Percentiles rank a stretch among this genome's conserved stretches.
Evolutionary conservation across 2,113 vertebrate species (phyloP).

Genomic region (Apeltes quadracus): DNA sequence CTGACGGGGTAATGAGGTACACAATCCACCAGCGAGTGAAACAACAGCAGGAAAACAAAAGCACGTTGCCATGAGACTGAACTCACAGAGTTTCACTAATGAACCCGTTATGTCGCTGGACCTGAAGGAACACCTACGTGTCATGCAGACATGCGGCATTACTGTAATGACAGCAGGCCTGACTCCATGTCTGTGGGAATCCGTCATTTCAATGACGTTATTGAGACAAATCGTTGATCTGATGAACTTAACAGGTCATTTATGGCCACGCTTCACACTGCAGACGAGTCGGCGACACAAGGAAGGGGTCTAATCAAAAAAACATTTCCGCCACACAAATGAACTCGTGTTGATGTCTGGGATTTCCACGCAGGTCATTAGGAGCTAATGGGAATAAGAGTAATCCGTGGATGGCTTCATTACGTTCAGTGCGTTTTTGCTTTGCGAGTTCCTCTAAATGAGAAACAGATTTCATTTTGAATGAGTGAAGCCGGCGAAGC

Average conservation of each 20-base stretch:
- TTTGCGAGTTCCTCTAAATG: slow-evolving; percentile 57
- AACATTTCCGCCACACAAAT: slow-evolving; percentile 37
- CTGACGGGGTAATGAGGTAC: slow-evolving; percentile 69
- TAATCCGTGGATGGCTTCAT: slow-evolving; percentile 41
- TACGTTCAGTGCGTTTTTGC: slow-evolving; percentile 29
- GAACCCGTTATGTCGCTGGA: slow-evolving; percentile 54
- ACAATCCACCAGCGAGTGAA: slow-evolving; percentile 55
- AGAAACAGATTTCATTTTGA: slow-evolving; percentile 51
- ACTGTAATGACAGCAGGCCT: not conserved
- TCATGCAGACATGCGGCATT: not conserved
- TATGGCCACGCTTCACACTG: slow-evolving; percentile 22
- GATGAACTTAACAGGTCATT: slow-evolving; percentile 20
- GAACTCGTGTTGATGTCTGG: slow-evolving; percentile 31
- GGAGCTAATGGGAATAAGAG: slow-evolving; percentile 54
- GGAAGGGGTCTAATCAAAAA: slow-evolving; percentile 46
- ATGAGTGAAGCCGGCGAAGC: slow-evolving; percentile 52
- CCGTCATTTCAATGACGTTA: slow-evolving; percentile 14
- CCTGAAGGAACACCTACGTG: too few species aligned
- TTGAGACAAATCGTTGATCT: slow-evolving; percentile 21
- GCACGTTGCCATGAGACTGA: slow-evolving; percentile 36
- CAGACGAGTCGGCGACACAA: slow-evolving; percentile 46
- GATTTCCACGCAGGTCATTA: slow-evolving; percentile 44
- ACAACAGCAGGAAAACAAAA: slow-evolving; percentile 61
- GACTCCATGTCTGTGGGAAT: slow-evolving; percentile 7
- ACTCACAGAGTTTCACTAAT: slow-evolving; percentile 51